Base-by-base conservation (phyloP, 1,140 invertebrate species). In the Papilio dardanus region DNA sequence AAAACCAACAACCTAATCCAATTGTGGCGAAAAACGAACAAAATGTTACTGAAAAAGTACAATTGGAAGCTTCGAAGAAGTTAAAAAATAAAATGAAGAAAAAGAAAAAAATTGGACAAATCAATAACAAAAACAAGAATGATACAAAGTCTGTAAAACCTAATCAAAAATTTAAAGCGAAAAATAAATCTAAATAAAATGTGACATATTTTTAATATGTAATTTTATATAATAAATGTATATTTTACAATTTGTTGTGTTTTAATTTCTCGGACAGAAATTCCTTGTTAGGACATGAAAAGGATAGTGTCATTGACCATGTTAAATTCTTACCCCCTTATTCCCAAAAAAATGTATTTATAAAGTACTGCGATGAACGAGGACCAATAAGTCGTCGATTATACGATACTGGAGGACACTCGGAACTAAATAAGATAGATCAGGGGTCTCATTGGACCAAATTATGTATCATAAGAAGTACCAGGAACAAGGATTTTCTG, bases 31-130 rank as follows among this genome's bases (percentile, higher is more conserved):
- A 82, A 73, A 86, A 76, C 77, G 82, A 82, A 77, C 76, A 28
- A 62, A 88, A 88, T 78, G 78, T 88, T 14, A 83, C 85, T 19
- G 86, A 89, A 74, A 82, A 84, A 67, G 37, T 86, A 3, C 83
- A 89, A 79, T 71, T 80, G 2, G 77, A 77, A 30, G 85, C 77
- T 24, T 74, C 88, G 3, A 89, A 86, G 74, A 89, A 92, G 75
- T 74, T 92, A 2, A 92, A 91, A 80, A 88, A 88, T 42, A 88
- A 89, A 68, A 79, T 85, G 30, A 88, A 89, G 54, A 92, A 89
- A 58, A 83, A 88, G 21, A 94, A 93, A 54, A 73, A 79, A 75
- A 81, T 86, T 75, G 85, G 83, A 19, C 67, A 82, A 58, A 30
- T 85, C 33, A 83, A 81, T 77, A 79, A 77, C 16, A 71, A 76